Percentiles rank a stretch among this genome's conserved stretches.
Conservation (phyloP, 2,113 vertebrate species). For the Heterochromis multidens region DNA sequence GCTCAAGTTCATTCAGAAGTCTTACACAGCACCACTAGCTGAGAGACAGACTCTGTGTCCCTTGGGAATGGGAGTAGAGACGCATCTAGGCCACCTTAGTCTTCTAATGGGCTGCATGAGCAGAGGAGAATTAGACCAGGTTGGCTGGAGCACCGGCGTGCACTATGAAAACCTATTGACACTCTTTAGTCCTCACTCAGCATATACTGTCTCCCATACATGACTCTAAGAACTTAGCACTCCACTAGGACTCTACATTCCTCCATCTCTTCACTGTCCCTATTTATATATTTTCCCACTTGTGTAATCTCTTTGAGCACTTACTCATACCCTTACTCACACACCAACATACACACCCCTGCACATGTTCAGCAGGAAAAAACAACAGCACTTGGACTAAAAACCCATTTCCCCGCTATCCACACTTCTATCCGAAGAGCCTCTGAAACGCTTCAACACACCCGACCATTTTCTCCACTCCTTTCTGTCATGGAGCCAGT, state of each 20-base stretch:
- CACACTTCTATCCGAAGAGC: slow-evolving; percentile 8
- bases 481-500: slow-evolving; percentile 36
- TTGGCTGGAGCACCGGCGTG: not conserved
- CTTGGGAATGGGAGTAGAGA: slow-evolving; percentile 22
- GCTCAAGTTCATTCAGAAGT: slow-evolving; percentile 11
- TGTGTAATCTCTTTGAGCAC: slow-evolving; percentile 8
- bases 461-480: not conserved
- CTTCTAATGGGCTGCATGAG: slow-evolving; percentile 47
- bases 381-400: slow-evolving; percentile 17
- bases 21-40: not conserved
- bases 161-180: slow-evolving; percentile 7
- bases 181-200: slow-evolving; percentile 3
- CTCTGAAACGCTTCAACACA: not conserved
- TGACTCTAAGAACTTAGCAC: slow-evolving; percentile 17
- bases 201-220: not conserved
- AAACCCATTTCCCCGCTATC: not conserved
- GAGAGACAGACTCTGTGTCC: slow-evolving; percentile 14
- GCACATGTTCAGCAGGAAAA: not conserved
- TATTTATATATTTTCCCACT: slow-evolving; percentile 7
- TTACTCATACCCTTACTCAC: slow-evolving; percentile 12
- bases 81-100: slow-evolving; percentile 41
- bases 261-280: not conserved
- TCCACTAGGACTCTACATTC: not conserved
- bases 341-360: not conserved
- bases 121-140: not conserved